phyloP scores from a whole-genome alignment of 1,140 invertebrate species.

The Heterodera schachtii region DNA sequence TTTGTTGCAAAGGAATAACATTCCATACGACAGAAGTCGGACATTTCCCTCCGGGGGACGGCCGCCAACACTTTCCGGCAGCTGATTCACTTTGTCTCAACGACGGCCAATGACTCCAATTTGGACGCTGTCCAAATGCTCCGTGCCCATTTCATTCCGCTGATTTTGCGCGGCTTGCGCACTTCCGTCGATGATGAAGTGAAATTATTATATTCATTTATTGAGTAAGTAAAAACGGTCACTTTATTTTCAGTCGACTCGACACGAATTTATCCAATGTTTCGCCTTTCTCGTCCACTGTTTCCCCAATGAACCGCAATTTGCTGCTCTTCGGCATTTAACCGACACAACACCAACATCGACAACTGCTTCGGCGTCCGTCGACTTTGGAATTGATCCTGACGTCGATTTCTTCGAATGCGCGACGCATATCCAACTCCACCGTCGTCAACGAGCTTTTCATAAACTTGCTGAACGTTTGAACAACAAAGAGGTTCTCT shows the following conservation, averaged over 20 bases:
- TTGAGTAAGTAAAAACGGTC: background rate
- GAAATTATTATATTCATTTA: background rate
- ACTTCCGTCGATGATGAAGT: slow-evolving; percentile 21
- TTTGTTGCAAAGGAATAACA: slow-evolving; percentile 9
- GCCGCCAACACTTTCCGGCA: slow-evolving; percentile 77
- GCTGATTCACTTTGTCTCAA: slow-evolving; percentile 71
- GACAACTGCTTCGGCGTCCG: background rate
- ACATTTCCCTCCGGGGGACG: slow-evolving; percentile 80
- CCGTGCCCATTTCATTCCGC: slow-evolving; percentile 37
- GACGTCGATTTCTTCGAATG: slow-evolving; percentile 94
- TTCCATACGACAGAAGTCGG: slow-evolving; percentile 62
- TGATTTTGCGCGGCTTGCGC: slow-evolving; percentile 42
- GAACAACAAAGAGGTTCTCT: slow-evolving; percentile 38
- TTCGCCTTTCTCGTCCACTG: slow-evolving; percentile 24
- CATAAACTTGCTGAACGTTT: slow-evolving; percentile 36
- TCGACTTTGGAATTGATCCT: slow-evolving; percentile 75
- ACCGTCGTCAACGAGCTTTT: slow-evolving; percentile 57
- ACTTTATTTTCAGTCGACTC: slow-evolving; percentile 6
- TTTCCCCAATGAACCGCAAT: slow-evolving; percentile 33
- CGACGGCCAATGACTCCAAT: background rate
- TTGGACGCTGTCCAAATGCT: slow-evolving; percentile 68
- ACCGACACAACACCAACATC: slow-evolving; percentile 6
- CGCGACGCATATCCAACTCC: slow-evolving; percentile 76
- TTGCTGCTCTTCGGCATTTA: slow-evolving; percentile 28
- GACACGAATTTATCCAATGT: slow-evolving; percentile 30